A percentile compares a stretch with the other conserved stretches of the same genome.
Evolutionary conservation across 1,140 invertebrate species (phyloP).

Genomic region (Psilanteris sp.): DNA sequence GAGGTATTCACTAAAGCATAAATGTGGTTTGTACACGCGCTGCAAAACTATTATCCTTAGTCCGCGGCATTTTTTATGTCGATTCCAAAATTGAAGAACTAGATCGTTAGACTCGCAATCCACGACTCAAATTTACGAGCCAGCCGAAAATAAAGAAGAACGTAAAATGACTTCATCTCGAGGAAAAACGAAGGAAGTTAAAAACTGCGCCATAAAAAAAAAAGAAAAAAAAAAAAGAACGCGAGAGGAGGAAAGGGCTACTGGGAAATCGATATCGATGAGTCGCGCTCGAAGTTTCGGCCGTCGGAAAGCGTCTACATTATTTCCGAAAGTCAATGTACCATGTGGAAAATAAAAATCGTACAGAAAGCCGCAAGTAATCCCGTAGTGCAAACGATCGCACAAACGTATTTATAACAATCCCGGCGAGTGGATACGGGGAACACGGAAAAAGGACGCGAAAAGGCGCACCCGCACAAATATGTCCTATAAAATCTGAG

Average conservation of each 20-base stretch:
- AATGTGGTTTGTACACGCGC: too few relatives aligned
- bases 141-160: constrained; percentile 3
- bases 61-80: too few relatives aligned
- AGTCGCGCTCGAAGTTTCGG: constrained; percentile 9
- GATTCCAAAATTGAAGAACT: too few relatives aligned
- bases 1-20: too few relatives aligned
- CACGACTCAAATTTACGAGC: constrained; percentile 2
- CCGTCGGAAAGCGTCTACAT: constrained; percentile 26
- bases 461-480: constrained; percentile 32
- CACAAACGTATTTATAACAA: constrained; percentile 48
- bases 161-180: constrained; percentile 4
- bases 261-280: constrained; percentile 32
- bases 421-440: constrained; percentile 23
- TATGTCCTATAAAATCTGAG: constrained; percentile 46
- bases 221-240: not conserved
- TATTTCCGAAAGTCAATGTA: constrained; percentile 39
- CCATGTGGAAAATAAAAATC: constrained; percentile 34
- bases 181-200: constrained; percentile 2
- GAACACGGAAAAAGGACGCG: constrained; percentile 15
- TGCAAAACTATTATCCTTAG: too few relatives aligned
- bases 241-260: too few relatives aligned
- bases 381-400: constrained; percentile 45
- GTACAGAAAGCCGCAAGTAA: constrained; percentile 37
- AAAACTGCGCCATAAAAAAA: constrained; percentile 2
- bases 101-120: not conserved